Base-by-base conservation (phyloP, 2,888 invertebrate species). In the Xestia c-nigrum region DNA sequence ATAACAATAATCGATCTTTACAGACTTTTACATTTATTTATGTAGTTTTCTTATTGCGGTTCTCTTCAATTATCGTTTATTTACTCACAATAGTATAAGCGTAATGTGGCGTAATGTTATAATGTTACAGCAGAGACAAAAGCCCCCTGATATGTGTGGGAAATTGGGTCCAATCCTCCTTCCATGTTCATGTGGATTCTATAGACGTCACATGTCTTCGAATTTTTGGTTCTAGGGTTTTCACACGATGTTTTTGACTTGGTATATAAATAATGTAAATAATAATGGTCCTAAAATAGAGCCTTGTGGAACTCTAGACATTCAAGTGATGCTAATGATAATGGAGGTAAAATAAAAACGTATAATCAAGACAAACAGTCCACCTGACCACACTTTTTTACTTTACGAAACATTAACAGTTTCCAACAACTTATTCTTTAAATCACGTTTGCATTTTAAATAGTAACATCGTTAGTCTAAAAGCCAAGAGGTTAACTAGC, bases 401-500 rank as follows among this genome's bases (percentile, higher is more conserved):
- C 3, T 24, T 57, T 9, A n/a, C n/a, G 10, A 47, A 38, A 19
- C 61, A 46, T 21, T 19, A 40, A 63, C 31, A 63, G 38, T 43
- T 81, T 55, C 47, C 1, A 57, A 55, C 50, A 46, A 46, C 38
- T 16, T 4, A 61, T 24, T 74, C 46, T 31, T 31, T 81, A 67
- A 55, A 1, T 19, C 63, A 57, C 61, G 61, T 66, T 66, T 67
- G 64, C 38, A 74, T 52, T 68, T 70, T 31, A 73, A 81, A 74
- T n/a, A 57, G 50, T 66, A 63, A 72, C 50, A 40, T 40, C 55
- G 24, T 68, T 59, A 64, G 10, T 75, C 4, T 1, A 63, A 81
- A 81, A 66, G 81, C 52, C 81, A 81, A 85, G 14, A 83, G 82
- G 82, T 85, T 70, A 81, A 75, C 24, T 59, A 68, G 43, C 38